Base-by-base conservation (phyloP, 2,797 vertebrate genomes). In the Sebastolobus alascanus region DNA sequence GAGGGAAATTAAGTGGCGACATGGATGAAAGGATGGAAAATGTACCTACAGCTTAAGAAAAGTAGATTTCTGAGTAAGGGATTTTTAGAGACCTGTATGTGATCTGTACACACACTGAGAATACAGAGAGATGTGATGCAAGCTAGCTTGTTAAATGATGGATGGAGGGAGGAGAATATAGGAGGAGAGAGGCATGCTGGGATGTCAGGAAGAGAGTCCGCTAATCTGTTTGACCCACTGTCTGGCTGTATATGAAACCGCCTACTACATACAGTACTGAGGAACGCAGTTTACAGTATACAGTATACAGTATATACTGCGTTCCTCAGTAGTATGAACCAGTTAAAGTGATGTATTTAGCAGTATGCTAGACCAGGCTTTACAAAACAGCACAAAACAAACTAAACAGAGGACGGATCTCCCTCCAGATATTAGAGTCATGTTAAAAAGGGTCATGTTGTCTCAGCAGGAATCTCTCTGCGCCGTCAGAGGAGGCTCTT, bases 151-250 rank as follows among this genome's bases (percentile, higher is more conserved):
- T 29, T 76, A 37, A 73, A 64, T 56, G 80, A 84, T 67, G 68
- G 72, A 76, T 72, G 14, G 40, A 63, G n/a, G 33, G 22, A 50
- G 29, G 35, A 25, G 68, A 6, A 27, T 7, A 29, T 0, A 71
- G 70, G 38, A 64, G 59, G 55, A 4, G 4, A 50, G 59, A 50
- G 66, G 68, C 25, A 25, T 25, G 25, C 25, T 25, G 25, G 25
- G 25, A 73, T 31, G 29, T 70, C 66, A 56, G 72, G 71, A 58
- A 14, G 68, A 73, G 50, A 73, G 25, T 77, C 63, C 74, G 64
- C 61, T 77, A 18, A 78, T 75, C 59, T 67, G 25, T 70, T 27
- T 69, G 72, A 79, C 79, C 68, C 67, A n/a, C 33, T 18, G 25
- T 25, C 63, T 31, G 31, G 31, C 31, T 31, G 31, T 31, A 31